Conservation (phyloP, 2,797 vertebrate species). For the Craterocephalus amniculus region DNA sequence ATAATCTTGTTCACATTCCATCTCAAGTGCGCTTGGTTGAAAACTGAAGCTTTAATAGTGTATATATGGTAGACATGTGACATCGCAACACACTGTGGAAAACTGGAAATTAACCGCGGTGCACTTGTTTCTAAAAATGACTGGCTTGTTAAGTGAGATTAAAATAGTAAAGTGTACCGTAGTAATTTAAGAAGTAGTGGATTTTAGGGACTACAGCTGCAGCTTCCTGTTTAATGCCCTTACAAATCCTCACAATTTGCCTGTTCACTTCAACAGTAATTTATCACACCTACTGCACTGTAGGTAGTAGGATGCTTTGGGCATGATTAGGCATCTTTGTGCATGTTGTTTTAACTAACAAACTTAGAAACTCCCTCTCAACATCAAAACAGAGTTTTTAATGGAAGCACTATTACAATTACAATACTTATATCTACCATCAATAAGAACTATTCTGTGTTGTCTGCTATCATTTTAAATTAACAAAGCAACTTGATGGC, state of each 20-base stretch:
- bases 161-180: conserved; percentile 19
- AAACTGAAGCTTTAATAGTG: conserved; percentile 34
- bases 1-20: conserved; percentile 47
- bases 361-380: conserved; percentile 37
- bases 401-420: conserved; percentile 26
- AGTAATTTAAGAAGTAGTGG: conserved; percentile 17
- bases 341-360: conserved; percentile 59
- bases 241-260: conserved; percentile 52
- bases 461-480: conserved; percentile 20
- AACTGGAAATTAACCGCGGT: conserved; percentile 44
- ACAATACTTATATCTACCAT: conserved; percentile 9
- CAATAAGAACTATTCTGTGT: conserved; percentile 16
- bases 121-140: conserved; percentile 38
- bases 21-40: conserved; percentile 24
- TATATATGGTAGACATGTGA: conserved; percentile 34
- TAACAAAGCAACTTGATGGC: background rate
- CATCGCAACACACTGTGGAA: conserved; percentile 32
- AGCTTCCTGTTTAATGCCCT: conserved; percentile 52
- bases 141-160: conserved; percentile 25
- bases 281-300: conserved; percentile 10
- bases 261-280: conserved; percentile 43
- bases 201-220: conserved; percentile 19
- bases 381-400: conserved; percentile 22
- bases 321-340: conserved; percentile 68
- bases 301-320: conserved; percentile 49